Evolutionary conservation across 2,113 vertebrate species (phyloP).

Genomic region (Osmerus eperlanus): DNA sequence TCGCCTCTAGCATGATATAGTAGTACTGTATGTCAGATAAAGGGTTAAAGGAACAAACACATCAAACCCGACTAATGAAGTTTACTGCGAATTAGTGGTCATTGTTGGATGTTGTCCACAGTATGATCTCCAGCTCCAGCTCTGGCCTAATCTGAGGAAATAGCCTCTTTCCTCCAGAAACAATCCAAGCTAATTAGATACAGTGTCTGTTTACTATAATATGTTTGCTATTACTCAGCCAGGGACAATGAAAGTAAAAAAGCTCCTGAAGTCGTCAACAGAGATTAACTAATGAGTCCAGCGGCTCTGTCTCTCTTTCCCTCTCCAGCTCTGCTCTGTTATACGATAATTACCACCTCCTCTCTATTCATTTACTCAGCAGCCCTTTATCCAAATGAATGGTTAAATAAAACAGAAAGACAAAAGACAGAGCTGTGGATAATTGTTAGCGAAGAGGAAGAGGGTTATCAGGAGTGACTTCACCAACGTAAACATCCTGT

Average conservation of each 20-base stretch:
- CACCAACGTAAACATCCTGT: slow-evolving; percentile 44
- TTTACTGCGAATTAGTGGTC: too few species aligned
- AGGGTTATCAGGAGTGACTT: slow-evolving; percentile 47
- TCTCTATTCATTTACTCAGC: slow-evolving; percentile 55
- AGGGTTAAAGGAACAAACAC: neutral
- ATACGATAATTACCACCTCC: slow-evolving; percentile 55
- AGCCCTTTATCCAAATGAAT: slow-evolving; percentile 51
- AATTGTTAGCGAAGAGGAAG: slow-evolving; percentile 46
- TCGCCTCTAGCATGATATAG: neutral
- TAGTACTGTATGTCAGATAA: slow-evolving; percentile 7
- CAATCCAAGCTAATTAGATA: slow-evolving; percentile 7
- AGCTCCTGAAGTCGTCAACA: slow-evolving; percentile 1
- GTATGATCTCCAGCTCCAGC: slow-evolving; percentile 32
- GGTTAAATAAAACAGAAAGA: slow-evolving; percentile 52
- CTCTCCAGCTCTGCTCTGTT: slow-evolving; percentile 42
- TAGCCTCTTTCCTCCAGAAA: slow-evolving; percentile 16
- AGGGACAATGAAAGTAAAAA: slow-evolving; percentile 2
- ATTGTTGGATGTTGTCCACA: neutral
- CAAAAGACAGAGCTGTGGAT: slow-evolving; percentile 44
- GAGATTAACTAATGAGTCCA: slow-evolving; percentile 22
- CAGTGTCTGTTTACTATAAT: neutral
- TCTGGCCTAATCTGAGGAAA: slow-evolving; percentile 29
- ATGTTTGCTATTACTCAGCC: slow-evolving; percentile 1
- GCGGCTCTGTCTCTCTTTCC: neutral
- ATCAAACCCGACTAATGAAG: neutral